Percentiles rank a stretch among this genome's conserved stretches.
Conservation (phyloP, 2,113 vertebrate species). For the Kryptolebias marmoratus region DNA sequence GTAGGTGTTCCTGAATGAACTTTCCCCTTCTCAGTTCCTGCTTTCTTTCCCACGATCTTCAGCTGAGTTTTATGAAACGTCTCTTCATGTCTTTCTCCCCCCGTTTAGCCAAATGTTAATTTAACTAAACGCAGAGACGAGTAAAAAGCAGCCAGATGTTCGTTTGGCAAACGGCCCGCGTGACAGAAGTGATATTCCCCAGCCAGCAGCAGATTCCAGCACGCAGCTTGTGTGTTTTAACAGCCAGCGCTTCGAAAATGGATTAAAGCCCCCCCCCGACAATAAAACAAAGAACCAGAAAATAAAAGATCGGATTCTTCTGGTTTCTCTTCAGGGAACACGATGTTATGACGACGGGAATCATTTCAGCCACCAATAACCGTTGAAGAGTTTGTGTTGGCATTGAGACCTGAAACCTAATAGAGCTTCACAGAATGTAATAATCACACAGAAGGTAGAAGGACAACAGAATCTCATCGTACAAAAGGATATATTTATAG, state of each 20-base stretch:
- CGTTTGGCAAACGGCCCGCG: slow-evolving; percentile 5
- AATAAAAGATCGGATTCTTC: slow-evolving; percentile 45
- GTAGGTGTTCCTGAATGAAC: no score
- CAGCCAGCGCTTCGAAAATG: slow-evolving; percentile 36
- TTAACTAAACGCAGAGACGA: not conserved
- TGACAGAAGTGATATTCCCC: slow-evolving; percentile 22
- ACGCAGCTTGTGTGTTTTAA: slow-evolving; percentile 29
- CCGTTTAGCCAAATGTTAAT: not conserved
- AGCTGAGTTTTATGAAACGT: not conserved
- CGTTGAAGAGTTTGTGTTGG: slow-evolving; percentile 56
- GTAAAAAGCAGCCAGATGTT: slow-evolving; percentile 2
- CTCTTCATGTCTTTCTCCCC: not conserved
- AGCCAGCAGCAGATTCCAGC: slow-evolving; percentile 32
- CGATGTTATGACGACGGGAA: slow-evolving; percentile 54
- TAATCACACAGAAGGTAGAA: slow-evolving; percentile 33
- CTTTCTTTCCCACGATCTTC: not conserved
- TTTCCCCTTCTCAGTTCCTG: no score
- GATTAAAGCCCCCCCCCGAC: slow-evolving; percentile 30
- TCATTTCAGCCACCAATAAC: slow-evolving; percentile 45
- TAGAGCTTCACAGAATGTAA: slow-evolving; percentile 32
- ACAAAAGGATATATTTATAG: slow-evolving; percentile 23
- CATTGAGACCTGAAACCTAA: slow-evolving; percentile 38
- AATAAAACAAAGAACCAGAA: slow-evolving; percentile 48
- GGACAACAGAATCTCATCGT: slow-evolving; percentile 41
- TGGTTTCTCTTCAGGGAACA: slow-evolving; percentile 35